These are phyloP conservation scores for Uropetala carovei DNA, from an alignment of 2,888 invertebrate species.

Conservation along the genomic window DNA sequence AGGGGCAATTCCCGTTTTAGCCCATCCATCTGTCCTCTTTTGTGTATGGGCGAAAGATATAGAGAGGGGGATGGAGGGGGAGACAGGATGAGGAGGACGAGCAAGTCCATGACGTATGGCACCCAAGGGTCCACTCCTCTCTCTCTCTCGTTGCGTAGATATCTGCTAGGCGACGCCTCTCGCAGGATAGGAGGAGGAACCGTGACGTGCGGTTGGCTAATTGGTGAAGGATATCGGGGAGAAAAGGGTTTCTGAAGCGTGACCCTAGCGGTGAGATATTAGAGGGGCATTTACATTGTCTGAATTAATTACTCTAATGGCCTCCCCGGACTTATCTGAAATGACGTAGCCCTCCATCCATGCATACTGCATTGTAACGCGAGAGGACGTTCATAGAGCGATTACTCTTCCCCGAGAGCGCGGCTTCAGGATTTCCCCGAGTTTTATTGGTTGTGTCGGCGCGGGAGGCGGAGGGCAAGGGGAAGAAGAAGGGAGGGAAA, in stretches of 20 bases:
- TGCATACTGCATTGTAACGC: not conserved
- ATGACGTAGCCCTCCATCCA: conserved; percentile 9
- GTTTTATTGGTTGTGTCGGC: not conserved
- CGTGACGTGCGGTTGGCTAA: conserved; percentile 29
- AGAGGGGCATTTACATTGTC: conserved; percentile 33
- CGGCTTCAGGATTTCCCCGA: not conserved
- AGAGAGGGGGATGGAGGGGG: not conserved
- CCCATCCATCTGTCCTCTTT: conserved; percentile 17
- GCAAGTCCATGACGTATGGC: not conserved
- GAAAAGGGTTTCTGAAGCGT: not conserved
- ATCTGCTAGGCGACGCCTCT: not conserved
- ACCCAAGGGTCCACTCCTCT: not conserved
- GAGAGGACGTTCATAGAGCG: not conserved
- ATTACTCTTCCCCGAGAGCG: conserved; percentile 7
- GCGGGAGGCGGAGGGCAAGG: not conserved
- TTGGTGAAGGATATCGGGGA: not conserved
- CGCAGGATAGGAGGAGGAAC: not conserved
- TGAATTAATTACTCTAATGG: conserved; percentile 48
- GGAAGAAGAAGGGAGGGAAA: not conserved
- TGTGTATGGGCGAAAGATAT: not conserved
- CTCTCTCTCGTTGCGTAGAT: not conserved
- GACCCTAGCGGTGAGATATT: conserved; percentile 46
- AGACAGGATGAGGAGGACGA: not conserved
- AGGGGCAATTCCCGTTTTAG: not conserved
- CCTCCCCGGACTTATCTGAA: not conserved